Base-by-base conservation (phyloP, 30 jellyfish, hydroid and myxozoan genomes). In the Turritopsis dohrnii region DNA sequence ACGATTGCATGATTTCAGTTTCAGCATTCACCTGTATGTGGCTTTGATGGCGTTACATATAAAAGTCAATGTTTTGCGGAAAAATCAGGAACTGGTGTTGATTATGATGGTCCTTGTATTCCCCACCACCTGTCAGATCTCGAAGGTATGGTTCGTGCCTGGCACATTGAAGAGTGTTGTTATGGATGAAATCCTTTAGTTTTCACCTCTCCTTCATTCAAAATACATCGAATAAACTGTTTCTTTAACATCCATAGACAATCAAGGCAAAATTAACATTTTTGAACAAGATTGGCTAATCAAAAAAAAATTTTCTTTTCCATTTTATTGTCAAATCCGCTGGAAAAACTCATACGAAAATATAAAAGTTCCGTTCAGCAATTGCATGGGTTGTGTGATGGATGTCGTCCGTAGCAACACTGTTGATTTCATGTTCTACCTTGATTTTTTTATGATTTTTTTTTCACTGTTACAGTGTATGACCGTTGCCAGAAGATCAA, bases 1-100 rank as follows among this genome's bases (percentile, higher is more conserved):
- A 27, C 13, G 29, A 1, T 41, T 41, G 54, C 4, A 17, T 17
- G 28, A 9, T 22, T n/a, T 52, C 21, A 31, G 25, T 23, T 65
- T 27, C 54, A 76, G 79, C 31, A 66, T 53, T 28, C 88, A 1
- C 85, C 89, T 8, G 93, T 90, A 0, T 90, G 97, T 84, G 97
- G 97, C 1, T 75, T 81, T 19, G 97, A 90, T 84, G 93, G 96
- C 1, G 96, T 86, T 8, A 86, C 97, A 9, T 90, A 90, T 75
- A 71, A 60, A 60, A 86, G 84, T 76, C 54, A 77, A 53, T 90
- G 97, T 81, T 93, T 84, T 3, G 94, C 94, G 24, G 85, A 86
- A 20, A 54, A 75, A 8, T 77, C 82, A n/a, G 77, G 83, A 79
- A 83, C 89, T 26, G 90, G 89, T 26, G 90, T 87, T 29, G 97